Conservation (phyloP, 1,140 invertebrate species). For the Trissolcus basalis region DNA sequence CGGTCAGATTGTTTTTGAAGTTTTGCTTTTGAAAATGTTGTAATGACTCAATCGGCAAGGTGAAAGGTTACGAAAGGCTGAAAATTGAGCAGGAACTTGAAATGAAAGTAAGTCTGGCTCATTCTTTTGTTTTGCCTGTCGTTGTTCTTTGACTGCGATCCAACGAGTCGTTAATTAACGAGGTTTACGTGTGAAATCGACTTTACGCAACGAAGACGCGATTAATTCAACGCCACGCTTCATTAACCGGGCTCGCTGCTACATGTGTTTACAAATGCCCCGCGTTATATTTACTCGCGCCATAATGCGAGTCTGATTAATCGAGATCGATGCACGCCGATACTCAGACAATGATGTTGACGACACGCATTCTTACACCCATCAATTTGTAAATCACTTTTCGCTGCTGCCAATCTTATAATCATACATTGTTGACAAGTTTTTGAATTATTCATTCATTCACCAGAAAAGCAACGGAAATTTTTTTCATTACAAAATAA, state of each 20-base stretch:
- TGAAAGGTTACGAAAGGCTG: slow-evolving; percentile 40
- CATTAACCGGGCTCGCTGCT: slow-evolving; percentile 41
- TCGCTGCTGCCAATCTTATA: too few relatives aligned
- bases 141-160: slow-evolving; percentile 26
- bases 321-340: slow-evolving; percentile 19
- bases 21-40: slow-evolving; percentile 13
- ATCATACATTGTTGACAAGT: too few relatives aligned
- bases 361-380: slow-evolving; percentile 4
- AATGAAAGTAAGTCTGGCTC: slow-evolving; percentile 25
- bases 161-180: slow-evolving; percentile 52
- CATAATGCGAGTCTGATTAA: slow-evolving; percentile 4
- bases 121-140: slow-evolving; percentile 28
- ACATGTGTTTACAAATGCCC: slow-evolving; percentile 51
- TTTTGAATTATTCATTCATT: too few relatives aligned
- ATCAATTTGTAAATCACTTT: too few relatives aligned
- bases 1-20: too few relatives aligned
- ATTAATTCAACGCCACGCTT: slow-evolving; percentile 56
- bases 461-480: too few relatives aligned
- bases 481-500: too few relatives aligned
- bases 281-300: slow-evolving; percentile 36
- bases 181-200: slow-evolving; percentile 52
- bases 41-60: slow-evolving; percentile 47
- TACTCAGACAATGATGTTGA: slow-evolving; percentile 19
- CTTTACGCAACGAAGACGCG: slow-evolving; percentile 55
- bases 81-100: slow-evolving; percentile 33